Conservation (phyloP, 1,140 invertebrate species). For the Pachypeltis micranthus region DNA sequence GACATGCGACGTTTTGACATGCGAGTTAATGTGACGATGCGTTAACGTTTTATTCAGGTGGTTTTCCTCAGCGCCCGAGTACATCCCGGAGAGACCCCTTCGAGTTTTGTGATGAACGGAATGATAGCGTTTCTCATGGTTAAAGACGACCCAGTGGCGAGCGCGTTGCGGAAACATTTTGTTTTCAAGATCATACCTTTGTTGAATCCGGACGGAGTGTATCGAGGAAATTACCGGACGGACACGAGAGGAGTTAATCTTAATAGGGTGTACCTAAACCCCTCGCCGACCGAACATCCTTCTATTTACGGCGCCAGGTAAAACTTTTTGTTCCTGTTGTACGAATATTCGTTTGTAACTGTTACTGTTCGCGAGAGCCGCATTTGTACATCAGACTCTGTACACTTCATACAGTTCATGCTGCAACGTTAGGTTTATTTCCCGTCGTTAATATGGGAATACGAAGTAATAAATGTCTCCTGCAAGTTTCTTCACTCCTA, state of each 20-base stretch:
- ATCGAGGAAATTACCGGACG: conserved; percentile 77
- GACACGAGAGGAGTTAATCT: conserved; percentile 82
- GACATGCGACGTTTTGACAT: too few relatives aligned
- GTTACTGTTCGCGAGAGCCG: too few relatives aligned
- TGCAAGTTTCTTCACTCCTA: too few relatives aligned
- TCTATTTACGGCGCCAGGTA: conserved; percentile 63
- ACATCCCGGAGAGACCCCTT: conserved; percentile 87
- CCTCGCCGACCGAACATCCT: conserved; percentile 61
- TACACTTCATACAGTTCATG: too few relatives aligned
- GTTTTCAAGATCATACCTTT: conserved; percentile 90
- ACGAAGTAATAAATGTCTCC: too few relatives aligned
- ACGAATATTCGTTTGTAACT: too few relatives aligned
- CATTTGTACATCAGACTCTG: too few relatives aligned
- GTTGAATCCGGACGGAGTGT: conserved; percentile 86
- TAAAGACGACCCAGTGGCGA: conserved; percentile 58
- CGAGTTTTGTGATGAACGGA: conserved; percentile 88
- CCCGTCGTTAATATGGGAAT: too few relatives aligned
- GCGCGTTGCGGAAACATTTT: conserved; percentile 57
- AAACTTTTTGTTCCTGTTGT: too few relatives aligned
- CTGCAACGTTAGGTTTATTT: neutral
- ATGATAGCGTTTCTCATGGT: conserved; percentile 67
- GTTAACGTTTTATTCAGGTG: too few relatives aligned
- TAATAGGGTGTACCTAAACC: conserved; percentile 72
- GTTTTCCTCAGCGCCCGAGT: conserved; percentile 82
- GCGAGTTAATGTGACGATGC: too few relatives aligned